Evolutionary conservation across 2,888 invertebrate species (phyloP).

Genomic region (Macaria liturata): DNA sequence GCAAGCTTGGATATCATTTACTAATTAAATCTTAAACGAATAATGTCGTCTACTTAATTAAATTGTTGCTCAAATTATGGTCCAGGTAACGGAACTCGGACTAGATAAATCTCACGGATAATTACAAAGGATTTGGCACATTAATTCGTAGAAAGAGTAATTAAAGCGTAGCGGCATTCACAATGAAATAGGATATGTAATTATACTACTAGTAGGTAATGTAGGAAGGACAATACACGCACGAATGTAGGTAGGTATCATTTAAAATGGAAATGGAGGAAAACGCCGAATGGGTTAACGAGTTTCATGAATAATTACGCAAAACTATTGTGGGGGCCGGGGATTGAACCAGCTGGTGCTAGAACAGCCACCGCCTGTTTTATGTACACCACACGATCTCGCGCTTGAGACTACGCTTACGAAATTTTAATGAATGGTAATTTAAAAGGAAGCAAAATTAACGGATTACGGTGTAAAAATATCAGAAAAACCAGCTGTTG

Average conservation of each 20-base stretch:
- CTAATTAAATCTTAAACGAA: conserved; percentile 27
- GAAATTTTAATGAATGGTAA: too few species aligned
- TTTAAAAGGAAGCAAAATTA: too few species aligned
- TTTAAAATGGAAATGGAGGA: conserved; percentile 57
- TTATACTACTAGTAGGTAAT: conserved; percentile 44
- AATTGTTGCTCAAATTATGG: conserved; percentile 33
- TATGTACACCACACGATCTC: too few species aligned
- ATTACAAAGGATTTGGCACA: conserved; percentile 63
- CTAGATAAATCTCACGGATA: conserved; percentile 29
- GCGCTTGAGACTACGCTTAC: too few species aligned
- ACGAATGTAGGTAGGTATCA: conserved; percentile 45
- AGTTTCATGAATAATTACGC: conserved; percentile 54
- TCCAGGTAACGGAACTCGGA: conserved; percentile 34
- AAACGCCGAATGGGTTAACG: conserved; percentile 48
- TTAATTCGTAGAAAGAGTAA: conserved; percentile 43
- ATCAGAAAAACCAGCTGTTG: too few species aligned
- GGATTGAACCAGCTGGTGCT: conserved; percentile 22
- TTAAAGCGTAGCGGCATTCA: conserved; percentile 57
- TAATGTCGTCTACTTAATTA: conserved; percentile 38
- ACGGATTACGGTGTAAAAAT: too few species aligned
- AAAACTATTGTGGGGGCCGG: conserved; percentile 49
- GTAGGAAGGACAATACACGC: conserved; percentile 52
- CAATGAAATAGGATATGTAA: conserved; percentile 47
- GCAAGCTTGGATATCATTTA: conserved; percentile 64
- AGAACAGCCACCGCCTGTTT: not conserved